Base-by-base conservation (phyloP, 2,797 vertebrate species). In the Aphelocoma californica region DNA sequence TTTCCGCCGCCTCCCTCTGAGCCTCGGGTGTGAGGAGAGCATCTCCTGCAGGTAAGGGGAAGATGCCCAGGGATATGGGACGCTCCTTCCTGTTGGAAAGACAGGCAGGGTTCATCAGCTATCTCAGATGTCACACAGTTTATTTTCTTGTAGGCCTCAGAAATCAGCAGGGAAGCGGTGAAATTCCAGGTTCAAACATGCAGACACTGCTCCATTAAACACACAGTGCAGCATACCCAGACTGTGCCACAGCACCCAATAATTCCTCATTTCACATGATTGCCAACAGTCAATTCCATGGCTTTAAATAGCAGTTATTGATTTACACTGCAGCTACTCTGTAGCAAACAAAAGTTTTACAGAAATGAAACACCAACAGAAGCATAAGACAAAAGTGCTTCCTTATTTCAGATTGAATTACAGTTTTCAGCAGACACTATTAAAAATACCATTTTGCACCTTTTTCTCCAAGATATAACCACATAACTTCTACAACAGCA, bases 21-120 rank as follows among this genome's bases (percentile, higher is more conserved):
- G 98, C 80, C 45, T 99, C 99, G 26, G 99, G 98, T 7, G 98
- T 98, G 93, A 99, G 96, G 19, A 98, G 88, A 18, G 98, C 98
- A 70, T 99, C 99, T 91, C 98, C 98, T 71, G 98, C 97, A 80
- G 99, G 98, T 66, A 99, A 97, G 0, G 99, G 99, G 96, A 99
- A 99, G 94, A 99, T 97, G 53, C 99, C 99, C 98, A 99, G 96
- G 53, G 99, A 99, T 96, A 99, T 98, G 2, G 99, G 99, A 32
- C 98, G 99, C 66, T 99, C 99, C 97, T 99, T 99, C 98, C 99
- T 99, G 97, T 79, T 96, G 48, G 79, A 58, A 72, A 73, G 72
- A 60, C 34, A 91, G 20, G 75, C 18, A 54, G 8, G 15, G 24
- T 7, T 60, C 50, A 71, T 40, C 75, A 81, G 44, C 29, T 38